These are phyloP conservation scores for Miichthys miiuy DNA, from an alignment of 2,797 vertebrate genomes.

Conservation along the genomic window DNA sequence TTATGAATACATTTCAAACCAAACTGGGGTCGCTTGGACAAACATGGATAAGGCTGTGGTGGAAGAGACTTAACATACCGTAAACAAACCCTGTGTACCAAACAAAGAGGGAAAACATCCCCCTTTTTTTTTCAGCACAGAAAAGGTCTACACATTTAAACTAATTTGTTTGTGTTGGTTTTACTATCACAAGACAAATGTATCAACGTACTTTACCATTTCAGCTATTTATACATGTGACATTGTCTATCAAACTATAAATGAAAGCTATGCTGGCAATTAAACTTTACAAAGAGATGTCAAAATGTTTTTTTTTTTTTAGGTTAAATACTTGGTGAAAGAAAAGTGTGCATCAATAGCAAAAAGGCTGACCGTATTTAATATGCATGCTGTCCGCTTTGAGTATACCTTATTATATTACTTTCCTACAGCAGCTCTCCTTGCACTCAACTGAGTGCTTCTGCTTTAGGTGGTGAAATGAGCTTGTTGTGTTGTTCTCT, in stretches of 20 bases:
- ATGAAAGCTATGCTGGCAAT: background rate
- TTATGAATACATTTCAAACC: conserved; percentile 65
- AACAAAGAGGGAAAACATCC: background rate
- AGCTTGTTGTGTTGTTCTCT: too few relatives aligned
- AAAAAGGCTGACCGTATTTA: background rate
- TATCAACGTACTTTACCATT: background rate
- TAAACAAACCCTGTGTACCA: conserved; percentile 31
- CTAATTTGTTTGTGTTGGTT: background rate
- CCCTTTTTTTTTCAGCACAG: background rate
- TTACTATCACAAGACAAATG: background rate
- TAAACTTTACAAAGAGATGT: background rate
- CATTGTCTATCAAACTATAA: background rate
- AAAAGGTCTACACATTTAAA: background rate
- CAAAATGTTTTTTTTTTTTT: background rate
- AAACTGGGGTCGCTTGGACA: conserved; percentile 20
- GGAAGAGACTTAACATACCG: conserved; percentile 45
- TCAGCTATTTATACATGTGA: background rate
- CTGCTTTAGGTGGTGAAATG: too few relatives aligned
- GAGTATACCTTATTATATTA: background rate
- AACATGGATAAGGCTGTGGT: conserved; percentile 20
- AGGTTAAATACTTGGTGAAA: background rate
- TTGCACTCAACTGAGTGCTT: too few relatives aligned
- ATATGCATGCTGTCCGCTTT: background rate
- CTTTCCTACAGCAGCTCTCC: background rate
- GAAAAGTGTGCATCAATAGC: background rate